phyloP scores from a whole-genome alignment of 37 sponge, comb jelly and placozoan genomes.

The Halisarca cf. caerulea region DNA sequence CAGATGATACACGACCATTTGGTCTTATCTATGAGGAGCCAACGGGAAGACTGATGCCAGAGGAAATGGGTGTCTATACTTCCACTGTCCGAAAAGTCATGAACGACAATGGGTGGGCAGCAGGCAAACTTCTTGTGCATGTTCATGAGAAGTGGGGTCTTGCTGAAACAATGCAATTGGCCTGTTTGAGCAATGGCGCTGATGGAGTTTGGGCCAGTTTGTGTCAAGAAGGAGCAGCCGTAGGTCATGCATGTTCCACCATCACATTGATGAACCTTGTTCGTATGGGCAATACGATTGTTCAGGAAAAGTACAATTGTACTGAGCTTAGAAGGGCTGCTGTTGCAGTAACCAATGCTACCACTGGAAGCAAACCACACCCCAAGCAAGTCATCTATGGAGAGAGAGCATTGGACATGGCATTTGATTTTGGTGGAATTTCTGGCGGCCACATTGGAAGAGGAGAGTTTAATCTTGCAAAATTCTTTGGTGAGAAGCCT shows the following conservation, averaged over 20 bases:
- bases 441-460: neutral
- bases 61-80: constrained; percentile 35
- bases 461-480: constrained; percentile 23
- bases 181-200: constrained; percentile 35
- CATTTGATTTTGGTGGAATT: constrained; percentile 32
- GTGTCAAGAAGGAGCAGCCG: constrained; percentile 49
- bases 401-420: constrained; percentile 41
- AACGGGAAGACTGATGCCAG: constrained; percentile 1
- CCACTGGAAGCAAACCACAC: constrained; percentile 35
- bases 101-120: constrained; percentile 33
- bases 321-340: constrained; percentile 43
- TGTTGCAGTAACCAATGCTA: constrained; percentile 31
- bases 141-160: constrained; percentile 54
- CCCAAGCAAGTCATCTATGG: constrained; percentile 45
- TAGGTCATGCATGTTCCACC: constrained; percentile 50
- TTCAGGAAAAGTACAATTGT: constrained; percentile 40
- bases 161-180: constrained; percentile 16
- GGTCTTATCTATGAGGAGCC: constrained; percentile 48
- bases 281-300: constrained; percentile 45
- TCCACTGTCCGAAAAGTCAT: constrained; percentile 24
- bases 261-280: constrained; percentile 51
- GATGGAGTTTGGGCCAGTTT: constrained; percentile 54
- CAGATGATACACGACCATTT: constrained; percentile 27
- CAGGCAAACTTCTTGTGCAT: constrained; percentile 45
- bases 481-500: constrained; percentile 38